Evolutionary conservation across 2,888 invertebrate species (phyloP), one percentile per base, ranked within the genome.

Genomic region (Drosophila anomelani): DNA sequence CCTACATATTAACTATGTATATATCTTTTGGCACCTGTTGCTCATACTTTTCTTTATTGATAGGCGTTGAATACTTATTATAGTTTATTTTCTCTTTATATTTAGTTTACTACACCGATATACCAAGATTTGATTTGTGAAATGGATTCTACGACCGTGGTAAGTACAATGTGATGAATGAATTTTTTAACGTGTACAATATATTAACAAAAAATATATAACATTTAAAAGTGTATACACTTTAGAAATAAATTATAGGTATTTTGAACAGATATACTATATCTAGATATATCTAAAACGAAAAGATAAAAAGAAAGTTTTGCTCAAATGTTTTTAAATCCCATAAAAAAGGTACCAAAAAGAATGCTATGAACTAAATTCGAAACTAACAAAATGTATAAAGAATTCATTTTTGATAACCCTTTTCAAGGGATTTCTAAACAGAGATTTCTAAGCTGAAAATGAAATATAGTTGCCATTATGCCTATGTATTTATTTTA

Each of bases 81-180:
- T 26, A 47, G 10, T 23, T 23, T 17, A 26, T 46, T n/a, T 36
- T 36, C 12, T n/a, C 20, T 20, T 17, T 32, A 32, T 51, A 51
- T 51, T 34, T 51, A 51, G 51, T 34, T 34, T 9, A 34, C 20
- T 20, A 34, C 34, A 34, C 51, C 5, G 34, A 34, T 20, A 39
- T 32, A 57, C 13, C 58, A 23, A 23, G 10, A 51, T 23, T 17
- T 39, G 12, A 34, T 34, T 62, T 49, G n/a, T 36, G 43, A 64
- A 51, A 64, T 64, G 64, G 64, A 64, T 62, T 51, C 64, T 36
- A 43, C 62, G 10, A 29, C 51, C 13, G 49, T 29, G 51, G 64
- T 64, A 44, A 64, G 64, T 49, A n/a, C 10, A 15, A 34, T 23
- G 5, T 4, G 4, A n/a, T 23, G 20, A 20, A 32, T 20, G 9